Percentiles rank a stretch among this genome's conserved stretches.
phyloP scores from a whole-genome alignment of 1,140 invertebrate genomes.

The Drosophila repleta region DNA sequence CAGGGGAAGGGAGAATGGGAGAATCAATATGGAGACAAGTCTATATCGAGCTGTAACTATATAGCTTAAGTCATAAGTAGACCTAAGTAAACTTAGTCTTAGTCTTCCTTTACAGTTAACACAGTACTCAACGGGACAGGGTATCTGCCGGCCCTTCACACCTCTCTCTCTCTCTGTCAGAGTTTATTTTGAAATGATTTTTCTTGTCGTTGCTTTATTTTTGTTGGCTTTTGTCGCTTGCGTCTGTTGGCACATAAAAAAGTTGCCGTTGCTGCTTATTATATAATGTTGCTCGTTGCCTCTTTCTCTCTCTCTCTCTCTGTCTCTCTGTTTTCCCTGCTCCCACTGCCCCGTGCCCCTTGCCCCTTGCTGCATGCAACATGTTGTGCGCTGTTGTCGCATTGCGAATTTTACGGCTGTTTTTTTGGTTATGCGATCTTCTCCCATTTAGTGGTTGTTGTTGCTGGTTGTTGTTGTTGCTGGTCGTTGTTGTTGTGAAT shows the following conservation, averaged over 20 bases:
- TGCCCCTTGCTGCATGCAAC: constrained; percentile 29
- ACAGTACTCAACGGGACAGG: background rate
- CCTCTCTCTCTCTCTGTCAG: too few relatives aligned
- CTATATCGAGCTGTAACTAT: too few relatives aligned
- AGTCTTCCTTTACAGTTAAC: too few relatives aligned
- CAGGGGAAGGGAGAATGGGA: too few relatives aligned
- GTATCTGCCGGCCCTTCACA: background rate
- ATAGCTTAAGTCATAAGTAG: too few relatives aligned
- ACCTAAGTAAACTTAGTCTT: too few relatives aligned
- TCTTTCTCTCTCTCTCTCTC: too few relatives aligned
- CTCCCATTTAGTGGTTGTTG: constrained; percentile 21
- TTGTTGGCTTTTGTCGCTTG: background rate
- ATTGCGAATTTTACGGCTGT: background rate
- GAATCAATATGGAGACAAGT: too few relatives aligned
- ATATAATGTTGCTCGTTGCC: constrained; percentile 24
- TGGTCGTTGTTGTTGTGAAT: constrained; percentile 26
- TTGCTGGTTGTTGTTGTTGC: constrained; percentile 18
- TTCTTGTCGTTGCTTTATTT: background rate
- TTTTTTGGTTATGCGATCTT: constrained; percentile 27
- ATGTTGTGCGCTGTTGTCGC: constrained; percentile 28
- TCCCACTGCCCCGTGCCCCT: background rate
- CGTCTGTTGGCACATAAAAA: constrained; percentile 5
- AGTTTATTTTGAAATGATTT: background rate
- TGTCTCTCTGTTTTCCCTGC: background rate
- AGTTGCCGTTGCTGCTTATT: constrained; percentile 12